These are phyloP conservation scores for Holothuria leucospilota DNA, from an alignment of 53 echinoderm and acorn worm species.

Conservation along the genomic window DNA sequence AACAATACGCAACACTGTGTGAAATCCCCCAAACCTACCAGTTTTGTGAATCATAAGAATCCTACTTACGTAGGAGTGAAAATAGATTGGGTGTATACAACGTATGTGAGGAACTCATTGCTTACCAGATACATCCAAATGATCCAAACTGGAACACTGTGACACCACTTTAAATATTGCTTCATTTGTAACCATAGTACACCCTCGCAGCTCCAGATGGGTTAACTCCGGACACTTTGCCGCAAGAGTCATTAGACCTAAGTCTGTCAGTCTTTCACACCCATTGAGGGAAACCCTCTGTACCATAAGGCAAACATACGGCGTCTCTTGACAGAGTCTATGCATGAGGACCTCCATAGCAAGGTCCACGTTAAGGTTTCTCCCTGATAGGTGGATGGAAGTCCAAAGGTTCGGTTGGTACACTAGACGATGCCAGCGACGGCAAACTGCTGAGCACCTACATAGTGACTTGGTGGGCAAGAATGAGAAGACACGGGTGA, in stretches of 20 bases:
- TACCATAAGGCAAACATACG: conserved; percentile 87
- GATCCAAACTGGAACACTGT: conserved; percentile 87
- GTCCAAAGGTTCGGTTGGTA: conserved; percentile 93
- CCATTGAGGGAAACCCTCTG: conserved; percentile 81
- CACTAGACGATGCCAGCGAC: conserved; percentile 84
- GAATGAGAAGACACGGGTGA: conserved; percentile 88
- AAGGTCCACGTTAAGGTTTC: conserved; percentile 68
- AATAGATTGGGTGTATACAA: too few species aligned
- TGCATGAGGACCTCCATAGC: conserved; percentile 80
- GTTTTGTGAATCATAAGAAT: too few species aligned
- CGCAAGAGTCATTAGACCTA: conserved; percentile 69
- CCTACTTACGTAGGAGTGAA: too few species aligned
- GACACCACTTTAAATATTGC: conserved; percentile 91
- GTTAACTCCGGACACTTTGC: conserved; percentile 85
- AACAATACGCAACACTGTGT: too few species aligned
- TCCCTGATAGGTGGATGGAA: conserved; percentile 70
- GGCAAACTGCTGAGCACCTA: conserved; percentile 80
- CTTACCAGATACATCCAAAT: conserved; percentile 92
- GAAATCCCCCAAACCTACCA: too few species aligned
- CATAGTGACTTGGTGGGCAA: conserved; percentile 83
- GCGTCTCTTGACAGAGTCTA: conserved; percentile 88
- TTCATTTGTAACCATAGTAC: conserved; percentile 85
- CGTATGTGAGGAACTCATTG: too few species aligned
- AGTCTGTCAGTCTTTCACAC: conserved; percentile 81
- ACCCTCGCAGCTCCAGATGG: conserved; percentile 86